phyloP scores from a whole-genome alignment of 2,113 vertebrate genomes.

The Saccopteryx bilineata region DNA sequence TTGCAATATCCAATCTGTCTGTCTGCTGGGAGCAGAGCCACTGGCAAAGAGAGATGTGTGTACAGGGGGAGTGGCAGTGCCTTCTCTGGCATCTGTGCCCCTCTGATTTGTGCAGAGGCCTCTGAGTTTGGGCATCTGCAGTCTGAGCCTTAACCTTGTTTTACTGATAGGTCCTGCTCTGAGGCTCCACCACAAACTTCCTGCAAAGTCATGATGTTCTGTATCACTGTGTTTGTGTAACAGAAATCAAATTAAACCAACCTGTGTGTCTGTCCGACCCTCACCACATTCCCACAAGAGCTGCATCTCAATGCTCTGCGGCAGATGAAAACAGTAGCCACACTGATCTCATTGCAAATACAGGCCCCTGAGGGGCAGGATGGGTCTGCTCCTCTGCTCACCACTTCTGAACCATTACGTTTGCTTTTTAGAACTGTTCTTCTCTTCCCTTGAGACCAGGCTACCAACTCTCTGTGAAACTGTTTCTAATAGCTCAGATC shows the following conservation, averaged over 20 bases:
- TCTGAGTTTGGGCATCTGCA: background rate
- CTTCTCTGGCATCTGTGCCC: background rate
- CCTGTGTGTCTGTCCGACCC: background rate
- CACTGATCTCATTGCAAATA: background rate
- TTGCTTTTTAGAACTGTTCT: background rate
- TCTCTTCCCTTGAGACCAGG: background rate
- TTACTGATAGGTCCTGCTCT: background rate
- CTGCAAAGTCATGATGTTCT: background rate
- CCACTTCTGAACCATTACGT: background rate
- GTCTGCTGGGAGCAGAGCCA: background rate
- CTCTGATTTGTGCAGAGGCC: background rate
- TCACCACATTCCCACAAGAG: background rate
- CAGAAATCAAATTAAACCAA: slow-evolving; percentile 23
- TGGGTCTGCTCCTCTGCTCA: background rate
- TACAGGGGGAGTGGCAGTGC: too few species aligned
- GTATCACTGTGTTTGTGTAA: background rate
- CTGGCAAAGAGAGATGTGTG: background rate
- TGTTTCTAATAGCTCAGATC: background rate
- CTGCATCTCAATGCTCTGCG: background rate
- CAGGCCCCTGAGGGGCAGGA: background rate
- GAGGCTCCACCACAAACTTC: slow-evolving; percentile 50
- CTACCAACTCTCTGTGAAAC: background rate
- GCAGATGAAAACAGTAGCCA: background rate
- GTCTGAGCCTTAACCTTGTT: background rate
- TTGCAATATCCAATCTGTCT: background rate